A percentile compares a stretch with the other conserved stretches of the same genome.
Evolutionary conservation across 2,888 invertebrate species (phyloP).

Genomic region (Mythimna albipuncta): DNA sequence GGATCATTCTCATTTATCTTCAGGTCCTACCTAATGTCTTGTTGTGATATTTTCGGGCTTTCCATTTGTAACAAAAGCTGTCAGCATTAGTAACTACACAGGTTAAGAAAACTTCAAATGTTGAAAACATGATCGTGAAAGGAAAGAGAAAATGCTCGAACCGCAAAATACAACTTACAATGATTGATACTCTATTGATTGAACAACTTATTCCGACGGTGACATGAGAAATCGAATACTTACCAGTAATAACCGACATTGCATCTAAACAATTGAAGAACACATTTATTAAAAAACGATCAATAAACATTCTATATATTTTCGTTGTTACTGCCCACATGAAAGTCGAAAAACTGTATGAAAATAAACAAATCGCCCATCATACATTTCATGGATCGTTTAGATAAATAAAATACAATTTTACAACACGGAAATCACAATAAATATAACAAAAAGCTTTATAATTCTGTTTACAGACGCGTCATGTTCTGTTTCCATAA

Average conservation of each 20-base stretch:
- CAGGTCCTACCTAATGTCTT: conserved; percentile 25
- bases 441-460: conserved; percentile 71
- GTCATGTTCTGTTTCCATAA: conserved; percentile 71
- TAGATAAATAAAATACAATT: conserved; percentile 64
- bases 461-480: conserved; percentile 73
- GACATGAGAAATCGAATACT: conserved; percentile 18
- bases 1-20: conserved; percentile 62
- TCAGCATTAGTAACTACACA: background rate
- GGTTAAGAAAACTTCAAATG: background rate
- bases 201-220: conserved; percentile 21
- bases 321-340: conserved; percentile 53
- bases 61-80: conserved; percentile 4
- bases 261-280: conserved; percentile 34
- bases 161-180: conserved; percentile 7
- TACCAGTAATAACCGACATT: conserved; percentile 30
- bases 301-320: conserved; percentile 60
- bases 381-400: conserved; percentile 59
- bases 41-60: conserved; percentile 35
- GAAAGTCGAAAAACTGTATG: conserved; percentile 57
- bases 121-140: conserved; percentile 1
- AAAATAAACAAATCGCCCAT: conserved; percentile 63
- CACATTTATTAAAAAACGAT: conserved; percentile 51
- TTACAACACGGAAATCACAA: conserved; percentile 62
- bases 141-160: background rate
- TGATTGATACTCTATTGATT: conserved; percentile 33